A percentile compares a stretch with the other conserved stretches of the same genome.
These are phyloP conservation scores for Phaedon cochleariae DNA, from an alignment of 2,888 invertebrate species.

Conservation along the genomic window DNA sequence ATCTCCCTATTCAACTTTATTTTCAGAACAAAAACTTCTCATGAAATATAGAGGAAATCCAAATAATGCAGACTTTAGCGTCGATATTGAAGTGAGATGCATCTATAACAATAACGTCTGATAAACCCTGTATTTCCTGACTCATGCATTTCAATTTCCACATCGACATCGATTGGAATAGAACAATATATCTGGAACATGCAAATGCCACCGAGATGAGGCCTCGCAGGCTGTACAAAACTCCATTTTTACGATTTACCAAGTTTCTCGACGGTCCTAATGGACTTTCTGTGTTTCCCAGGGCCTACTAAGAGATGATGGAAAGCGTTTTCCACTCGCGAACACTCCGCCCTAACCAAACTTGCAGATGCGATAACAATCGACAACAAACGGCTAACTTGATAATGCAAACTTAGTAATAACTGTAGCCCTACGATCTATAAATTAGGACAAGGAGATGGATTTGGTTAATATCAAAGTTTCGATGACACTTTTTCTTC, in stretches of 20 bases:
- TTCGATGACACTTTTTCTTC: slow-evolving; percentile 26
- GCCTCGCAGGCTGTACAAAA: slow-evolving; percentile 26
- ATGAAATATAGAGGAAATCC: no score
- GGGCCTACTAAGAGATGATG: slow-evolving; percentile 56
- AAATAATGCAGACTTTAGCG: no score
- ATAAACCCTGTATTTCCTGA: not conserved
- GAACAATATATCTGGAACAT: slow-evolving; percentile 5
- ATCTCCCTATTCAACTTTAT: no score
- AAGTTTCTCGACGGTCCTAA: slow-evolving; percentile 58
- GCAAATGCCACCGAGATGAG: slow-evolving; percentile 11
- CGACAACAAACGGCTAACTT: slow-evolving; percentile 57
- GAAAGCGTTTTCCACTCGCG: slow-evolving; percentile 36
- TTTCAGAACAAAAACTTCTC: no score
- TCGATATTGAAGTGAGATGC: no score
- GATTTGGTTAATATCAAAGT: slow-evolving; percentile 47
- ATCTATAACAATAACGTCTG: not conserved
- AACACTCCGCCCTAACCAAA: slow-evolving; percentile 42
- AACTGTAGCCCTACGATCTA: slow-evolving; percentile 48
- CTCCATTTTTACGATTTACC: slow-evolving; percentile 36
- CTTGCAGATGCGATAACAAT: slow-evolving; percentile 51
- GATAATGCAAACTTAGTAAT: slow-evolving; percentile 59
- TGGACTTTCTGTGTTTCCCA: slow-evolving; percentile 61
- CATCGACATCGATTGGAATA: not conserved
- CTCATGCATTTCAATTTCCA: not conserved
- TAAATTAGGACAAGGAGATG: slow-evolving; percentile 46